Evolutionary conservation across 1,140 invertebrate genomes (phyloP).

Genomic region (Pogonomyrmex barbatus): DNA sequence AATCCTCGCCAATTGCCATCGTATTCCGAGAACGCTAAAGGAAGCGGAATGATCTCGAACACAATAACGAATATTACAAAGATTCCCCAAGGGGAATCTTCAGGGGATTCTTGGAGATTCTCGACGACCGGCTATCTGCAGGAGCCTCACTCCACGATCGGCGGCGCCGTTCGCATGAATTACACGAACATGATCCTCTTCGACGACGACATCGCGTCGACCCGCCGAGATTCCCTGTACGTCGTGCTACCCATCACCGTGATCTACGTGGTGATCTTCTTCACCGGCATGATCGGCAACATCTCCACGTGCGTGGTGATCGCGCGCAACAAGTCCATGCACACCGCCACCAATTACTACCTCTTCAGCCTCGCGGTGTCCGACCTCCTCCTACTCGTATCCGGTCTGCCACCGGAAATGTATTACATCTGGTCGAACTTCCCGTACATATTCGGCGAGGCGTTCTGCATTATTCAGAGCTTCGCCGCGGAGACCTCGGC

Average conservation of each 20-base stretch:
- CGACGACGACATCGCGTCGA: slow-evolving; percentile 72
- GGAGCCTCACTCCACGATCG: not conserved
- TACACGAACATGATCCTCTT: slow-evolving; percentile 71
- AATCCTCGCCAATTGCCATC: not conserved
- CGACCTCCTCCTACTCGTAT: slow-evolving; percentile 94
- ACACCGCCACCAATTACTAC: slow-evolving; percentile 96
- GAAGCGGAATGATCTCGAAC: not conserved
- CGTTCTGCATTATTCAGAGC: slow-evolving; percentile 94
- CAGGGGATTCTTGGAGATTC: not conserved
- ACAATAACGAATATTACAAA: not conserved
- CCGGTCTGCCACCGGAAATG: slow-evolving; percentile 94
- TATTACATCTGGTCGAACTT: slow-evolving; percentile 95
- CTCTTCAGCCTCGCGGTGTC: slow-evolving; percentile 97
- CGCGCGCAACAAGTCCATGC: slow-evolving; percentile 94
- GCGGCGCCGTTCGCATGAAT: not conserved
- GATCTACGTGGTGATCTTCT: slow-evolving; percentile 93
- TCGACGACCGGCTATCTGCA: not conserved
- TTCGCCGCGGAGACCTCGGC: slow-evolving; percentile 95
- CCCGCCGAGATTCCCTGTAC: slow-evolving; percentile 89
- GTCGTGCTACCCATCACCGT: slow-evolving; percentile 92
- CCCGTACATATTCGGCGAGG: slow-evolving; percentile 95
- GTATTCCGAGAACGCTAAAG: not conserved
- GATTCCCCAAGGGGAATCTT: not conserved
- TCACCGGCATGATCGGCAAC: slow-evolving; percentile 96
- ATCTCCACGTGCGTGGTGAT: slow-evolving; percentile 97